These are phyloP conservation scores for Mirza zaza DNA, from an alignment of 2,113 vertebrate genomes.

Conservation along the genomic window DNA sequence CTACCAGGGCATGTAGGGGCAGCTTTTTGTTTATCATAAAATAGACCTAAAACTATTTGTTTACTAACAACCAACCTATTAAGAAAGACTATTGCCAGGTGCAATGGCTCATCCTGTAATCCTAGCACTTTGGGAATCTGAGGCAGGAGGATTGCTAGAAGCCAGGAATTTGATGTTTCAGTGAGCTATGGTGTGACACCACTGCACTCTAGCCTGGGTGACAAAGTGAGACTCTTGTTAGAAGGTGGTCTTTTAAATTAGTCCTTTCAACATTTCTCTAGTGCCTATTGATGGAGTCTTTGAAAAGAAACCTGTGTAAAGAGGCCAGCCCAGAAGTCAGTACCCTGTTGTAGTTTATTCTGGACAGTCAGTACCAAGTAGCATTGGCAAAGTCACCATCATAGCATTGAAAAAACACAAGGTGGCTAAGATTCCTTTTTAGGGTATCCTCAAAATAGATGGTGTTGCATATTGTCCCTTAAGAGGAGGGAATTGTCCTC, in stretches of 20 bases:
- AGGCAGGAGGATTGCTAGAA: no score
- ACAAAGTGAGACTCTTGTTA: not conserved
- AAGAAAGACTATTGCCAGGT: not conserved
- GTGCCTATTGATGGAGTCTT: not conserved
- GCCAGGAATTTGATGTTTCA: no score
- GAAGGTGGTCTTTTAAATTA: not conserved
- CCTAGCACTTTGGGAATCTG: no score
- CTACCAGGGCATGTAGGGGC: not conserved
- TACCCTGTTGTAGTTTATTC: not conserved
- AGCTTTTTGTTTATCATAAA: not conserved
- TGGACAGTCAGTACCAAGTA: not conserved
- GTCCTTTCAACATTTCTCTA: not conserved
- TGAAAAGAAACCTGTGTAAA: not conserved
- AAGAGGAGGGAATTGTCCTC: not conserved
- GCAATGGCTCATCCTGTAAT: no score
- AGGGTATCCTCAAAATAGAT: not conserved
- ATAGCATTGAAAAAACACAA: not conserved
- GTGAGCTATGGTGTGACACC: no score
- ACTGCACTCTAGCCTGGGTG: no score
- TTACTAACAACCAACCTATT: not conserved
- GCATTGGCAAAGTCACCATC: not conserved
- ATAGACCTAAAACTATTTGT: not conserved
- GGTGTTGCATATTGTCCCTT: not conserved
- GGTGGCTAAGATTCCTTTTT: not conserved
- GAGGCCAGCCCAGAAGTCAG: not conserved